A percentile compares a stretch with the other conserved stretches of the same genome.
Evolutionary conservation across 2,888 invertebrate species (phyloP).

Genomic region (Tenodera sinensis): DNA sequence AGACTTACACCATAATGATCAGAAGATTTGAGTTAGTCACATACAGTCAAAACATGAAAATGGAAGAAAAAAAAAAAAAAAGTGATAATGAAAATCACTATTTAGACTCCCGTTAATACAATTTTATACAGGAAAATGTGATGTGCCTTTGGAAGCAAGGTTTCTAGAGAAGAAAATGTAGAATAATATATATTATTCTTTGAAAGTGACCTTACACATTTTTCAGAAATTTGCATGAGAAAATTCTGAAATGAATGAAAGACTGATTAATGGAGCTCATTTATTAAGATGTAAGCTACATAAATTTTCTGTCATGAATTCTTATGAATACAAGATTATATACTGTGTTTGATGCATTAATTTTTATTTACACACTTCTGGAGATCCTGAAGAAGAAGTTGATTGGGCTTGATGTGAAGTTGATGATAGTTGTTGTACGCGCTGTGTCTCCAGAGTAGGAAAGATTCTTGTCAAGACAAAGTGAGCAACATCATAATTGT

Average conservation of each 20-base stretch:
- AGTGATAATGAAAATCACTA: too few species aligned
- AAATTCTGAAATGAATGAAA: background rate
- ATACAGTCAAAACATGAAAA: too few species aligned
- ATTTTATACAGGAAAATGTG: too few species aligned
- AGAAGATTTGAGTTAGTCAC: too few species aligned
- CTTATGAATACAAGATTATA: background rate
- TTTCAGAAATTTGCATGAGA: background rate
- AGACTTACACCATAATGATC: too few species aligned
- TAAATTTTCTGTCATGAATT: background rate
- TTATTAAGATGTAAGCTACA: background rate
- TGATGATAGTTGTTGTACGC: background rate
- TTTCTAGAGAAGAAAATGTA: too few species aligned
- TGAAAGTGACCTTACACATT: too few species aligned
- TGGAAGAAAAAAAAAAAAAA: too few species aligned
- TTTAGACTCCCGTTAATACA: too few species aligned
- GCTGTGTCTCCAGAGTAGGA: conserved; percentile 44
- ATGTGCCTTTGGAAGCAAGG: too few species aligned
- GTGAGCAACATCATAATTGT: conserved; percentile 58
- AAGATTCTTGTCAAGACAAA: conserved; percentile 55
- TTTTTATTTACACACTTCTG: background rate
- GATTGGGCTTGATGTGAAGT: background rate
- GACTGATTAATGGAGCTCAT: background rate
- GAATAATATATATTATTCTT: too few species aligned
- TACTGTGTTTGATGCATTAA: background rate
- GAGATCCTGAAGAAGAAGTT: background rate